Conservation (phyloP, 1,140 invertebrate genomes). For the Phthorimaea operculella region DNA sequence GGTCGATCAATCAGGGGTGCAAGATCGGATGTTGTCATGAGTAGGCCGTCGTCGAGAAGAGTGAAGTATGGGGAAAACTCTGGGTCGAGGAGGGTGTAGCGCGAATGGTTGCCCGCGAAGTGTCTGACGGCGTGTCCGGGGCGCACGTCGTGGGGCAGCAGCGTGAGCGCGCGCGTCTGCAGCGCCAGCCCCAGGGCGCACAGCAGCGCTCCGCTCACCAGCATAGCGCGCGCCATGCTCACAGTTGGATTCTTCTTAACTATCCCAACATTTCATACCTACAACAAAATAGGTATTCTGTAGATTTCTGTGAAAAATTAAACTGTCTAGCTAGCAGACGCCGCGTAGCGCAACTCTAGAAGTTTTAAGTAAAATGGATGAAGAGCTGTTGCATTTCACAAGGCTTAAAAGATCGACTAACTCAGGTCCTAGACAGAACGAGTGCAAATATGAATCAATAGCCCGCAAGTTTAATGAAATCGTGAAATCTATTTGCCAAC, state of each 20-base stretch:
- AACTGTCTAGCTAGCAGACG: too few relatives aligned
- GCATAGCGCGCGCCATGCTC: conserved; percentile 47
- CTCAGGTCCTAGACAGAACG: too few relatives aligned
- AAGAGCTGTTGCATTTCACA: too few relatives aligned
- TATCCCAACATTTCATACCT: conserved; percentile 56
- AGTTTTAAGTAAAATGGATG: too few relatives aligned
- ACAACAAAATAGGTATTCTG: conserved; percentile 16
- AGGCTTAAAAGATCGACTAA: too few relatives aligned
- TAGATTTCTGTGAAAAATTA: too few relatives aligned
- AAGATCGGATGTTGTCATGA: conserved; percentile 90
- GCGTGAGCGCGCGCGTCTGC: conserved; percentile 62
- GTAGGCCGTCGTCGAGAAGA: conserved; percentile 85
- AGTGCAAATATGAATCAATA: too few relatives aligned
- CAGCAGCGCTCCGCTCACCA: conserved; percentile 51
- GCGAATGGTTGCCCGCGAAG: conserved; percentile 70
- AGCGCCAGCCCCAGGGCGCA: conserved; percentile 41
- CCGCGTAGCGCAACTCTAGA: too few relatives aligned
- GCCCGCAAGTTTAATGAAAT: too few relatives aligned
- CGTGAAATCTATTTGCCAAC: too few relatives aligned
- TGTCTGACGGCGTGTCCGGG: conserved; percentile 86
- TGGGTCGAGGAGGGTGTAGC: conserved; percentile 78
- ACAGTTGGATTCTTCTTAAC: conserved; percentile 20
- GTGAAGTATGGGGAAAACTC: conserved; percentile 86
- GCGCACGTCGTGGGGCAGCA: conserved; percentile 84
- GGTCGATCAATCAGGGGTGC: conserved; percentile 82